Evolutionary conservation across 2,113 vertebrate species (phyloP).

Genomic region (Eretmochelys imbricata): DNA sequence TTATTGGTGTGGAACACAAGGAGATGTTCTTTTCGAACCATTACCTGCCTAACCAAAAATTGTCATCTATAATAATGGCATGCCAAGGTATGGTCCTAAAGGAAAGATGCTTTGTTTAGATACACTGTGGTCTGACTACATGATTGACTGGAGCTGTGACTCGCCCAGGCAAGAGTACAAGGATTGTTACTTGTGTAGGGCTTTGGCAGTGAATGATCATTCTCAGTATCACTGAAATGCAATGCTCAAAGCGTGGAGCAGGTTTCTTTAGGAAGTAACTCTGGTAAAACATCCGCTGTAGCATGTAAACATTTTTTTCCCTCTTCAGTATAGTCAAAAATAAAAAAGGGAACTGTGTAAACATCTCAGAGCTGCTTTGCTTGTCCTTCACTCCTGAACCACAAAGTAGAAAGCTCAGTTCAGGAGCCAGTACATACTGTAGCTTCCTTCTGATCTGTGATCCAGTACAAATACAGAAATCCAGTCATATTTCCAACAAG

Average conservation of each 20-base stretch:
- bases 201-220: not conserved
- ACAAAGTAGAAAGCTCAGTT: not conserved
- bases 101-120: not conserved
- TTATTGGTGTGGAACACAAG: no score
- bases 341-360: conserved; percentile 61
- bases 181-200: not conserved
- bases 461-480: conserved; percentile 80
- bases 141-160: not conserved
- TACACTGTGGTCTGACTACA: not conserved
- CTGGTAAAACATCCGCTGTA: conserved; percentile 70
- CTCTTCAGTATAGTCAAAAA: conserved; percentile 58
- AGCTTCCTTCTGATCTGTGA: conserved; percentile 72
- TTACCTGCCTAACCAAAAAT: not conserved
- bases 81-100: not conserved
- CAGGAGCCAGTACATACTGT: conserved; percentile 45
- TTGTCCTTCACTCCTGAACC: conserved; percentile 48
- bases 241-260: conserved; percentile 39
- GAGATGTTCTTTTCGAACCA: not conserved
- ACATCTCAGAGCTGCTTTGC: conserved; percentile 58
- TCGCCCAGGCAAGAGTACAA: not conserved
- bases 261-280: conserved; percentile 59
- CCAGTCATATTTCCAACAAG: conserved; percentile 77
- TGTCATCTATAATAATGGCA: not conserved
- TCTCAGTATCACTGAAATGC: not conserved
- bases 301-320: conserved; percentile 59